Evolutionary conservation across 2,797 vertebrate genomes (phyloP), one percentile per base, ranked within the genome.

Genomic region (Novumbra hubbsi): DNA sequence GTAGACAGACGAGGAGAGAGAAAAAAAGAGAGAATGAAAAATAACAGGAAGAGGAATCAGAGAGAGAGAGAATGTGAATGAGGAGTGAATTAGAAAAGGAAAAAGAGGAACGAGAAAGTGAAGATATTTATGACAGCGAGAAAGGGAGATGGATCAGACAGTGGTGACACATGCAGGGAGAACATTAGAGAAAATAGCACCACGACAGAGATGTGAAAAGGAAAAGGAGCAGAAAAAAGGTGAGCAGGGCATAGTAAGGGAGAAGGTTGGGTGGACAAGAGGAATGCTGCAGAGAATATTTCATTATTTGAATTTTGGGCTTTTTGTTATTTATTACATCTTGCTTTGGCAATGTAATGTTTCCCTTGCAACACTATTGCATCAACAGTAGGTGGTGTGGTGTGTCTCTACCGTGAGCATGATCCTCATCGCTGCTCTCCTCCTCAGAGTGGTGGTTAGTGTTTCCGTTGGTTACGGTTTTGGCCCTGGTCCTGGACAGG

Each of bases 351-450:
- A 45, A 45, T 14, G 8, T 45, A 14, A 45, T 41, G 5, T 7
- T 41, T 41, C 41, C 41, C 41, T 7, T 45, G 41, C 41, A 45
- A 45, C 41, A 45, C 41, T 45, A 45, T 45, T 45, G 12, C 41
- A 12, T 45, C 41, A 45, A 45, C 41, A 45, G 41, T 45, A 45
- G 41, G 41, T 45, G 41, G 34, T 66, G 71, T 50, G 75, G 17
- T 28, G 52, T 72, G 16, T 62, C 4, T 68, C 80, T 90, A 98
- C 96, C 96, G 71, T 96, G 95, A 73, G 95, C 91, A 0, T 95
- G 95, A 49, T 98, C 96, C 76, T 98, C 96, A 65, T 97, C 96
- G 57, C 96, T 97, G 94, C 95, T 96, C 82, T 97, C 96, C 84
- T 96, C 96, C 82, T 97, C 96, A 0, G 95, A 96, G 86, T 94